Base-by-base conservation (phyloP, 2,113 vertebrate genomes). In the Nematolebias whitei region DNA sequence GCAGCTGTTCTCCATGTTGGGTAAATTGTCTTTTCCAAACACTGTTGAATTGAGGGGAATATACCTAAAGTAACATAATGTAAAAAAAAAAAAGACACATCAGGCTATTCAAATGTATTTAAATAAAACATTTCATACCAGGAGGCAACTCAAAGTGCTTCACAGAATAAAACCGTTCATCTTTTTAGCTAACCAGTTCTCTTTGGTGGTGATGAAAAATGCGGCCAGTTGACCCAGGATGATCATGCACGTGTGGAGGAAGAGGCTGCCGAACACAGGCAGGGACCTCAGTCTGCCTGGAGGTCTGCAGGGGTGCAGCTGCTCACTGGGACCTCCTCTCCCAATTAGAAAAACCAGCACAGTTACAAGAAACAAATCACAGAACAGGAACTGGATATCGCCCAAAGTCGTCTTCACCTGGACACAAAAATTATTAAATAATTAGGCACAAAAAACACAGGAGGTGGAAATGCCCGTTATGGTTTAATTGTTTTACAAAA, bases 1-100 rank as follows among this genome's bases (percentile, higher is more conserved):
- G 16, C 93, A 92, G 0, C 95, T 95, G 92, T 98, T 90, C 91
- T 96, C 96, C 0, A 95, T 94, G 91, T 98, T 99, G 74, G 97
- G 97, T 62, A 98, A 89, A 88, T 96, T 96, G 1, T 82, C 82
- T 0, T 91, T 80, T 0, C 93, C 93, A 0, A 80, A 65, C 39
- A 89, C 40, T 0, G 95, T 95, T 32, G 84, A 85, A 85, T 98
- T 98, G 40, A 97, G 88, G 0, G 97, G 96, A 40, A 94, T 72
- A 0, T 90, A 99, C 98, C 98, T 99, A 3, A 41, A 35, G 7
- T 7, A 29, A 29, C n/a, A n/a, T n/a, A n/a, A n/a, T n/a, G n/a
- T n/a, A 29, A 3, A 29, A 29, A 29, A 29, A 29, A 29, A 64
- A 76, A 26, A 32, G 6, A 29, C n/a, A 13, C 16, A 35, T 2